phyloP scores from a whole-genome alignment of 2,113 vertebrate genomes.

The Odontesthes bonariensis region DNA sequence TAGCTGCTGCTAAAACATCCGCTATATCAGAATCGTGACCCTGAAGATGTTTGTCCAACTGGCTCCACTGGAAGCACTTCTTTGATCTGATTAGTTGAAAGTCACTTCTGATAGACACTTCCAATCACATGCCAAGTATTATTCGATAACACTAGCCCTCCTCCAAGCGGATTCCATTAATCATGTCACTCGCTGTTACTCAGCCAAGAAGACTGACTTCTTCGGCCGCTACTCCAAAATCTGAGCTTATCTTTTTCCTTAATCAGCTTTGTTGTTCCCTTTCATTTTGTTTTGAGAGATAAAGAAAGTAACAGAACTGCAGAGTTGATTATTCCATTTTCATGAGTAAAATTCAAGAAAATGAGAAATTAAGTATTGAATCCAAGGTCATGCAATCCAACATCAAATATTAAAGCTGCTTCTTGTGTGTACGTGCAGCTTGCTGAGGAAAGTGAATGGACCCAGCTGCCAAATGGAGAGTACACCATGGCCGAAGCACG shows the following conservation, averaged over 20 bases:
- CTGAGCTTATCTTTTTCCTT: not conserved
- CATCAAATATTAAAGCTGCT: constrained; percentile 56
- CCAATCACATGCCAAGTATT: too few relatives aligned
- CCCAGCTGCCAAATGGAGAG: constrained; percentile 66
- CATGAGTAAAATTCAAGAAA: constrained; percentile 50
- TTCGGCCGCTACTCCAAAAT: not conserved
- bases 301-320: not conserved
- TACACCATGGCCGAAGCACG: constrained; percentile 84
- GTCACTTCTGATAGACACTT: too few relatives aligned
- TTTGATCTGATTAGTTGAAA: too few relatives aligned
- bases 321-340: constrained; percentile 54
- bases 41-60: too few relatives aligned
- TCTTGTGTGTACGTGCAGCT: constrained; percentile 72
- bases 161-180: too few relatives aligned
- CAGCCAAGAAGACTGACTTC: not conserved
- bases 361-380: constrained; percentile 35
- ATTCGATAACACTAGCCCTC: too few relatives aligned
- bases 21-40: too few relatives aligned
- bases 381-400: constrained; percentile 43
- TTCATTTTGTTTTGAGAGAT: constrained; percentile 16
- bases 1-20: too few relatives aligned
- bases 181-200: not conserved
- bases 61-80: too few relatives aligned
- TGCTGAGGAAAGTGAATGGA: constrained; percentile 76
- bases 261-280: constrained; percentile 16